Base-by-base conservation (phyloP, 2,113 vertebrate species). In the Carlito syrichta region DNA sequence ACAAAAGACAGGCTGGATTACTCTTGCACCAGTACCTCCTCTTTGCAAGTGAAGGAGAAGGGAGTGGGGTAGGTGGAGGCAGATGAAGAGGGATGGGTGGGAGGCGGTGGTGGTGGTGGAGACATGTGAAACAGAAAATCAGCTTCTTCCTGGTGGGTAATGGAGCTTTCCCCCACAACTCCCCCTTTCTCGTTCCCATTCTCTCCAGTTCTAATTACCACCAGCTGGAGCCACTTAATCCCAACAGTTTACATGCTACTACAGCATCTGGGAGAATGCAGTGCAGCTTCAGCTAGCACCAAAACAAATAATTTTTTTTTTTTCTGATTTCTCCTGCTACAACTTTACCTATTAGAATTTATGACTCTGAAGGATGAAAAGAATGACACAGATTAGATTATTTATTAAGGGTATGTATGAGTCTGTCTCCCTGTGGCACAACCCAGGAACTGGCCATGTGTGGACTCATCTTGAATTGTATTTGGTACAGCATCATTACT, bases 161-260 rank as follows among this genome's bases (percentile, higher is more conserved):
- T 73, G 78, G 54, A 85, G 73, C 43, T 89, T 62, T 89, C 62
- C n/a, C 77, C 40, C 66, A 74, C 40, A 14, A 8, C 69, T 6
- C 62, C 8, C 1, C 1, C 43, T 54, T 52, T 17, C 1, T 69
- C 60, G n/a, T 60, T 71, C 23, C 40, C 48, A 58, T 89, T 84
- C 52, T n/a, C 48, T 54, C 84, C 40, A 11, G 1, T 83, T 94
- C 69, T 95, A 96, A 35, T 88, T 96, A 82, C 60, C 95, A 62
- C 88, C 97, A 97, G 92, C 96, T 98, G 96, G 86, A 96, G 58
- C 95, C 91, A 95, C 74, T 97, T 97, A 91, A 68, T 73, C 89
- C 86, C 86, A 89, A 77, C 63, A 52, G 27, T 91, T 62, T 54
- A 84, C 35, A 3, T 30, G 45, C 81, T 97, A 50, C 76, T 87